These are phyloP conservation scores for Haliaeetus leucogaster DNA, from an alignment of 2,113 vertebrate genomes.

Conservation along the genomic window DNA sequence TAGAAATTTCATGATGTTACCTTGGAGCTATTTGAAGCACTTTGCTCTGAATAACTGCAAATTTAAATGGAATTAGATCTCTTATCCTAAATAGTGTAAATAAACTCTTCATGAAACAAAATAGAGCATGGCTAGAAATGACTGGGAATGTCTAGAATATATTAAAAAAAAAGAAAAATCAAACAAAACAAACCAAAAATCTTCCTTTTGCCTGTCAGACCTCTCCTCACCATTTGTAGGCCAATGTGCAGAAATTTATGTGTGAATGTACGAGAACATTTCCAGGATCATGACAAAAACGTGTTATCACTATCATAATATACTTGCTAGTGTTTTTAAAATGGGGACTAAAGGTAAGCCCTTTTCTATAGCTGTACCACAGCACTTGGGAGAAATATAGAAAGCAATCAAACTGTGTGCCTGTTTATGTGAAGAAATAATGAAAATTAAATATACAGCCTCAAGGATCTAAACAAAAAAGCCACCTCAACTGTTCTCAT, in stretches of 20 bases:
- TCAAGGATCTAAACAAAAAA: background rate
- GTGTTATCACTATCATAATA: background rate
- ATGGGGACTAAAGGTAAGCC: background rate
- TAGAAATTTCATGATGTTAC: background rate
- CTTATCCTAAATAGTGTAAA: background rate
- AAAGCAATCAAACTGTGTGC: background rate
- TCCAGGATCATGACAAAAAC: background rate
- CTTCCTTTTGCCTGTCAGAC: background rate
- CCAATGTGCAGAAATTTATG: background rate
- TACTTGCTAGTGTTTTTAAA: background rate
- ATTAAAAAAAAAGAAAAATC: background rate
- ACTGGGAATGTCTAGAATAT: background rate
- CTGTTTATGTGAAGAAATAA: background rate
- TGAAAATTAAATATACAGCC: background rate
- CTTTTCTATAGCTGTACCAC: background rate
- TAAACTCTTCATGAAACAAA: background rate
- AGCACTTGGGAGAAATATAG: no score
- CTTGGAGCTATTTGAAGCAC: background rate
- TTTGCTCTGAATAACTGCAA: background rate
- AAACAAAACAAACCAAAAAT: fast-evolving
- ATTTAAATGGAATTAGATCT: background rate
- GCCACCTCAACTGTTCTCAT: background rate
- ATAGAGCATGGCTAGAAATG: background rate
- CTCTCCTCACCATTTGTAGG: background rate
- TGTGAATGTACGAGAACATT: background rate